phyloP scores from a whole-genome alignment of 2,888 invertebrate genomes.

The Hypomecis punctinalis region DNA sequence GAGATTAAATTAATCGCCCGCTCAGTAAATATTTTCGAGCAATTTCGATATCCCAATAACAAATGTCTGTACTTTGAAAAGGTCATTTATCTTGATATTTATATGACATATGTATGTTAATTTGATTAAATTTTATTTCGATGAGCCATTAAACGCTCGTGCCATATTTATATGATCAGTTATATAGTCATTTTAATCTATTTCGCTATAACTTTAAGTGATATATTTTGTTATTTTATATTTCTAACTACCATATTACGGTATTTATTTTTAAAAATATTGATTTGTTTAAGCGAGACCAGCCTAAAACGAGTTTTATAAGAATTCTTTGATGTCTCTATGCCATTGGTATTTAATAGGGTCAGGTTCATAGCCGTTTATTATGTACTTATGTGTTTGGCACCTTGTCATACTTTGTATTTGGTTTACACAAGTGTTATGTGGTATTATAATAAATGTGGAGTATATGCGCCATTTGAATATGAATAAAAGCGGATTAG shows the following conservation, averaged over 20 bases:
- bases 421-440: slow-evolving; percentile 21
- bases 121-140: not conserved
- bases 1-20: no score
- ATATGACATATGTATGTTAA: slow-evolving; percentile 2
- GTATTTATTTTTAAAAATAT: slow-evolving; percentile 14
- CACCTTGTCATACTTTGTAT: slow-evolving; percentile 49
- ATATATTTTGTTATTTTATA: slow-evolving; percentile 15
- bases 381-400: slow-evolving; percentile 26
- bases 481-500: slow-evolving; percentile 9
- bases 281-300: slow-evolving; percentile 19
- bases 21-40: not conserved
- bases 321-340: slow-evolving; percentile 46
- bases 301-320: slow-evolving; percentile 34
- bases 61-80: not conserved
- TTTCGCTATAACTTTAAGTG: slow-evolving; percentile 10
- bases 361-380: slow-evolving; percentile 45
- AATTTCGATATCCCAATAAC: not conserved
- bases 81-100: slow-evolving; percentile 3
- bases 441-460: not conserved
- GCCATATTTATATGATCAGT: slow-evolving; percentile 9
- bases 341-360: slow-evolving; percentile 45
- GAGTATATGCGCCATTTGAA: slow-evolving; percentile 7
- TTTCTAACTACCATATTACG: slow-evolving; percentile 7
- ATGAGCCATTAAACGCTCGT: slow-evolving; percentile 22
- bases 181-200: slow-evolving; percentile 18